Evolutionary conservation across 53 echinoderm and acorn worm genomes (phyloP).

Genomic region (Astropecten irregularis): DNA sequence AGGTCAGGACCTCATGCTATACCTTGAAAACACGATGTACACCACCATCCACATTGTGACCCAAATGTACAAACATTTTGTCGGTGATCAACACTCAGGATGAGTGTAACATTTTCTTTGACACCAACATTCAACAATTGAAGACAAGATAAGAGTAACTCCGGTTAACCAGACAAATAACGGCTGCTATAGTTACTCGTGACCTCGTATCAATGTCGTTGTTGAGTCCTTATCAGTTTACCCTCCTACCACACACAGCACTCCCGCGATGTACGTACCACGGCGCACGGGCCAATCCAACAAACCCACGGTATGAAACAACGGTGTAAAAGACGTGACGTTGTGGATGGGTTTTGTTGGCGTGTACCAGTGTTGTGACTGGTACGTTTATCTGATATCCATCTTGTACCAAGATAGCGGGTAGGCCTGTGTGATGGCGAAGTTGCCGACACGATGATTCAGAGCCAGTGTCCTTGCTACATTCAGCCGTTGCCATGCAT

Average conservation of each 20-base stretch:
- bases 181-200: neutral
- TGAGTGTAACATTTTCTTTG: neutral
- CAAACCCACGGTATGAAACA: no score
- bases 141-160: conserved; percentile 15
- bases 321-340: no score
- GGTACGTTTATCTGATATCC: conserved; percentile 46
- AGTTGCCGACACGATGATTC: conserved; percentile 26
- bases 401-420: conserved; percentile 60
- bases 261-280: no score
- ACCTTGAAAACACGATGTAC: no score
- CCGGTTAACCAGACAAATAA: conserved; percentile 20
- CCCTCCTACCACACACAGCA: neutral
- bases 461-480: conserved; percentile 6
- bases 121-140: neutral
- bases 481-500: conserved; percentile 46
- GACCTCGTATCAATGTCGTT: conserved; percentile 12
- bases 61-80: neutral
- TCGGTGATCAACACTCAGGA: neutral
- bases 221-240: neutral
- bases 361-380: conserved; percentile 51
- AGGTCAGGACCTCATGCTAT: no score
- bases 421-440: conserved; percentile 3
- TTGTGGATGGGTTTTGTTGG: conserved; percentile 18
- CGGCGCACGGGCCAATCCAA: no score
- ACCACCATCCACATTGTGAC: no score